These are phyloP conservation scores for Phataginus tetradactyla DNA, from an alignment of 2,797 vertebrate species.

Conservation along the genomic window DNA sequence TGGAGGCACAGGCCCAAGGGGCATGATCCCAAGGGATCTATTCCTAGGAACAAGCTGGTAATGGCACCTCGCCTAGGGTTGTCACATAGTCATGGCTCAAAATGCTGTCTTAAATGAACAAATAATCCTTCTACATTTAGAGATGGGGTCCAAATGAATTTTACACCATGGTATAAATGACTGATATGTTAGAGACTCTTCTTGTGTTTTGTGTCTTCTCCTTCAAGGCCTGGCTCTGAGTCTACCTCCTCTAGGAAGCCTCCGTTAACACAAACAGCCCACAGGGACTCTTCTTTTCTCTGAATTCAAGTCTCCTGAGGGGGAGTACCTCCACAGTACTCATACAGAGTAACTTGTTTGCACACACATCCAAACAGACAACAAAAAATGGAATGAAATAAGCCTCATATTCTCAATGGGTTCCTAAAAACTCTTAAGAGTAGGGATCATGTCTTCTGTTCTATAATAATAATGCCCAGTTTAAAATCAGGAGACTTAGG, in stretches of 20 bases:
- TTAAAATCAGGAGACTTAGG: background rate
- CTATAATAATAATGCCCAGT: background rate
- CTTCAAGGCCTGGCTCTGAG: background rate
- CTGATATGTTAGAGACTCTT: background rate
- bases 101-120: background rate
- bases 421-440: background rate
- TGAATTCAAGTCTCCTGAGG: background rate
- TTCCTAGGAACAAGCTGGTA: background rate
- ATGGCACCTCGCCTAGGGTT: background rate
- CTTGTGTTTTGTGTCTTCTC: background rate
- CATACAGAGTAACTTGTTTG: background rate
- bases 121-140: background rate
- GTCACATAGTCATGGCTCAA: background rate
- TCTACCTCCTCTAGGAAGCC: background rate
- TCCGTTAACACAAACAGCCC: background rate
- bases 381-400: background rate
- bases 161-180: constrained; percentile 14
- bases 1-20: background rate
- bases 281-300: background rate
- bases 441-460: background rate
- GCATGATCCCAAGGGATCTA: background rate
- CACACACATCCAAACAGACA: background rate
- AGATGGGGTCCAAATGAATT: background rate
- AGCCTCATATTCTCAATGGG: background rate
- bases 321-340: background rate